A percentile compares a stretch with the other conserved stretches of the same genome.
phyloP scores from a whole-genome alignment of 2,113 vertebrate genomes.

The Recurvirostra avosetta region DNA sequence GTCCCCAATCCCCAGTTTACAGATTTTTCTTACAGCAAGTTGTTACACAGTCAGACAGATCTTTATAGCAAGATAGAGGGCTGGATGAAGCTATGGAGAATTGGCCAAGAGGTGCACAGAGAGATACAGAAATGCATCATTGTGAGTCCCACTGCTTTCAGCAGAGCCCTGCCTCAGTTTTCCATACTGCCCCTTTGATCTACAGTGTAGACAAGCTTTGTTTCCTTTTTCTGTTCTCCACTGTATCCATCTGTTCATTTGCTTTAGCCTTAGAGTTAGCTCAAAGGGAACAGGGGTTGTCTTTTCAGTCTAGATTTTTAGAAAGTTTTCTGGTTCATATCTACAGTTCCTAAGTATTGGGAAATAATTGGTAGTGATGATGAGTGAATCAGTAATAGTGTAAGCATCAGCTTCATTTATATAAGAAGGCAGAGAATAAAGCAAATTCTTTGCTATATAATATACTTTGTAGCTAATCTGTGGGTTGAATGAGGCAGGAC shows the following conservation, averaged over 20 bases:
- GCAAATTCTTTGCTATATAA: neutral
- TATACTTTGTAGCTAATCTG: neutral
- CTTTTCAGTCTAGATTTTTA: neutral
- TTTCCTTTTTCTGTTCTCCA: neutral
- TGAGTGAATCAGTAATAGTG: neutral
- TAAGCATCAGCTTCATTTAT: neutral
- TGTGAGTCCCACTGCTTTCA: neutral
- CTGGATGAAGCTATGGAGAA: neutral
- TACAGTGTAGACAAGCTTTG: neutral
- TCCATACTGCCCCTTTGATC: neutral
- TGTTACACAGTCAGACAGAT: neutral
- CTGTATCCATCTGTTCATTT: neutral
- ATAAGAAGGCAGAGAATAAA: neutral
- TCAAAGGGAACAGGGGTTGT: neutral
- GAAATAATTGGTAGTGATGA: neutral
- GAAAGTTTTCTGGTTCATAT: neutral
- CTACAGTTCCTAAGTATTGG: neutral
- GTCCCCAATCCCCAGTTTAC: neutral
- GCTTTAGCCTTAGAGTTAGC: neutral
- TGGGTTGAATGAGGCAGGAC: neutral
- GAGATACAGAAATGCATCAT: neutral
- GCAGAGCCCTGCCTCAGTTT: neutral
- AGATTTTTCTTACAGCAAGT: neutral
- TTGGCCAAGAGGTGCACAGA: neutral
- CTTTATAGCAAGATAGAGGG: neutral